Evolutionary conservation across 2,888 invertebrate species (phyloP), one percentile per base, ranked within the genome.

Genomic region (Pteria penguin): DNA sequence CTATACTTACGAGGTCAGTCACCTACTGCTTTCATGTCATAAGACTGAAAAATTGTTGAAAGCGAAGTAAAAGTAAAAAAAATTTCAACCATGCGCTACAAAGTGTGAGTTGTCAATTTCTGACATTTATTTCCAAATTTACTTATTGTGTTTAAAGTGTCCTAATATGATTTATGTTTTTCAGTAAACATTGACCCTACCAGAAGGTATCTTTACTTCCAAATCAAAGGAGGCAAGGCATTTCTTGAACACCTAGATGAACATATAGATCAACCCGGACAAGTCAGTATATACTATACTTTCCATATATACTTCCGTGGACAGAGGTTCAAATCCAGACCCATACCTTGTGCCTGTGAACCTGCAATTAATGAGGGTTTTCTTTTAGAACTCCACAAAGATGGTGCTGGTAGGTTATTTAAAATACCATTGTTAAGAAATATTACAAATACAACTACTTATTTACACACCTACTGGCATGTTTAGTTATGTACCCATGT

Each of bases 361-460:
- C 92, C 92, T 1, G 87, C 87, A 60, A 87, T 92, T 60, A 88
- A 90, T 77, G 92, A 91, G 70, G 90, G 90, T 8, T 92, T 92
- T 78, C 84, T 92, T 27, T 75, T 92, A 14, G 92, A 91, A 77
- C 82, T 92, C 3, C 91, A 91, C 78, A 91, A 90, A 77, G 88
- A 90, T 14, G 75, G 82, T 8, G 80, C 86, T 72, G 90, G 90
- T 90, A 82, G 57, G n/a, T n/a, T n/a, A n/a, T n/a, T n/a, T n/a
- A n/a, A n/a, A n/a, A n/a, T n/a, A n/a, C n/a, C n/a, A n/a, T n/a
- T n/a, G n/a, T n/a, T n/a, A n/a, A n/a, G n/a, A n/a, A n/a, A n/a
- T n/a, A n/a, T n/a, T n/a, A n/a, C n/a, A n/a, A n/a, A n/a, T n/a
- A n/a, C n/a, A n/a, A n/a, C n/a, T n/a, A n/a, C n/a, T n/a, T n/a